Conservation (phyloP, 2,888 invertebrate genomes). For the Stomorhina lunata region DNA sequence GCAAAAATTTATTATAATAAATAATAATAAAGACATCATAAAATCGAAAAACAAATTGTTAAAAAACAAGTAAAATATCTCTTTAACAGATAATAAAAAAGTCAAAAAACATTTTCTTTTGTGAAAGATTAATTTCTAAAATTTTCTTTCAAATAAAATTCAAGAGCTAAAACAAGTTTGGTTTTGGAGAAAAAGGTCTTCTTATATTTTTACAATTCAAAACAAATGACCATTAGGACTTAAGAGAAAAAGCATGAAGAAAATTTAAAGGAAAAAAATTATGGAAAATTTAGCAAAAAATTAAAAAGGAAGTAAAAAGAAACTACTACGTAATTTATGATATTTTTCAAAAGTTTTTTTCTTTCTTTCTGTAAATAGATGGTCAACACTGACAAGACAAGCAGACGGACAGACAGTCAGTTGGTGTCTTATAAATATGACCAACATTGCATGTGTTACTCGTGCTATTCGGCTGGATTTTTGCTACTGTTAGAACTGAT, state of each 20-base stretch:
- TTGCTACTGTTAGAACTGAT: too few relatives aligned
- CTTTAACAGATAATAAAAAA: slow-evolving; percentile 1
- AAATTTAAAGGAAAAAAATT: slow-evolving; percentile 1
- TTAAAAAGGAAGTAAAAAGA: slow-evolving; percentile 55
- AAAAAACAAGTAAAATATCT: slow-evolving; percentile 20
- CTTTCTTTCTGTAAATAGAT: slow-evolving; percentile 45
- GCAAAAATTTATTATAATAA: background rate
- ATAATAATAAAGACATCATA: slow-evolving; percentile 24
- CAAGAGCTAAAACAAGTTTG: slow-evolving; percentile 44
- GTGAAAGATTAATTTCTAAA: too few relatives aligned
- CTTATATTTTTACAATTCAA: slow-evolving; percentile 20
- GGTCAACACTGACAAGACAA: slow-evolving; percentile 60
- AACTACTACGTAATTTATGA: slow-evolving; percentile 59
- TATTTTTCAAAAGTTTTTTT: slow-evolving; percentile 1
- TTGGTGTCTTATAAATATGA: background rate
- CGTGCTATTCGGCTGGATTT: too few relatives aligned
- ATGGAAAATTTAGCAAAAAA: slow-evolving; percentile 10
- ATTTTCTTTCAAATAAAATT: background rate
- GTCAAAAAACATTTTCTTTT: background rate
- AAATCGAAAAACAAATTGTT: slow-evolving; percentile 30
- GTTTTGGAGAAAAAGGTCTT: slow-evolving; percentile 5
- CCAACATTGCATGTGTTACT: too few relatives aligned
- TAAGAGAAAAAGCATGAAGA: background rate
- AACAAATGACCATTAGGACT: slow-evolving; percentile 42
- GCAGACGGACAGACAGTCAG: background rate